phyloP scores from a whole-genome alignment of 2,888 invertebrate genomes.

The Trichopria drosophilae region DNA sequence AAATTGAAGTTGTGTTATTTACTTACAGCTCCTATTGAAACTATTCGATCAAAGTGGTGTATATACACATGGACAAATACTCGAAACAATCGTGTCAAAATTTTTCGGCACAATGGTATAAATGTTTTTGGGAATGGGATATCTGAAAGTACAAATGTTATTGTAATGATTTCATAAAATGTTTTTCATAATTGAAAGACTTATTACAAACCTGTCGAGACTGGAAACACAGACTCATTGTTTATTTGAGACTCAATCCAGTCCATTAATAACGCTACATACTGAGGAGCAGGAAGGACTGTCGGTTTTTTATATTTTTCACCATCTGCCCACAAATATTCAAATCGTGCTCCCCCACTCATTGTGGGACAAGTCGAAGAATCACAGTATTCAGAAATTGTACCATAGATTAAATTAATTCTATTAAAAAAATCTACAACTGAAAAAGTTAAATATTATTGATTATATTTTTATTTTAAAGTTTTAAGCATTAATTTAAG shows the following conservation, averaged over 20 bases:
- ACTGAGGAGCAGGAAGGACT: constrained; percentile 79
- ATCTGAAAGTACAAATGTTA: constrained; percentile 61
- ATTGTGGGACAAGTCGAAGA: constrained; percentile 83
- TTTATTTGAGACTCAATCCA: constrained; percentile 92
- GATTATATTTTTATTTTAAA: not conserved
- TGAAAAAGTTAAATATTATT: constrained; percentile 50
- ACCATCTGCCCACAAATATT: constrained; percentile 90
- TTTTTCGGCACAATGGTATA: constrained; percentile 77
- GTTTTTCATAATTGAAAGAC: not conserved
- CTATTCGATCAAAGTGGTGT: constrained; percentile 88
- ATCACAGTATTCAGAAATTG: constrained; percentile 83
- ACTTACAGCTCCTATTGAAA: constrained; percentile 83
- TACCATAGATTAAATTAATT: constrained; percentile 89
- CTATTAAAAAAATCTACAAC: constrained; percentile 94
- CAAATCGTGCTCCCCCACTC: constrained; percentile 87
- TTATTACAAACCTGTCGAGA: constrained; percentile 66
- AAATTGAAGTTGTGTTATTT: constrained; percentile 9
- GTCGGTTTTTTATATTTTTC: constrained; percentile 77
- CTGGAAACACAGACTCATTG: constrained; percentile 83
- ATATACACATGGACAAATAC: constrained; percentile 94
- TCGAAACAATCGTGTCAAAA: constrained; percentile 81
- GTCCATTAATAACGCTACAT: constrained; percentile 83
- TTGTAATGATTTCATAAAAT: not conserved
- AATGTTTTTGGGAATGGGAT: constrained; percentile 87
- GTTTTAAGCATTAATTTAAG: not conserved